Conservation (phyloP, 1,140 invertebrate genomes). For the Dolichoris vasculosae region DNA sequence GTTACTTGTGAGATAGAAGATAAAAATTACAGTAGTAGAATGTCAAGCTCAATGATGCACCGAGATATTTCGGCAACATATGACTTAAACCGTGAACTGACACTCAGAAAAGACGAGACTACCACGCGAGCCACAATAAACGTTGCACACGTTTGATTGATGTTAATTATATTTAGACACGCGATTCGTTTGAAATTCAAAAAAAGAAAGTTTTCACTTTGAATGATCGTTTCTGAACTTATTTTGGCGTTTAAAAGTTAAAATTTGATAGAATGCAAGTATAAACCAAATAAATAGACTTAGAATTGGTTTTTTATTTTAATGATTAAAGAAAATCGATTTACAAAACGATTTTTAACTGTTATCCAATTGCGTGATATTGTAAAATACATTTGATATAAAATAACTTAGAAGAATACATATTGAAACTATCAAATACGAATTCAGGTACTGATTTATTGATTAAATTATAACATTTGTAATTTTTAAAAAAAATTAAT, state of each 20-base stretch:
- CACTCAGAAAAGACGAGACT: slow-evolving; percentile 25
- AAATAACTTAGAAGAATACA: background rate
- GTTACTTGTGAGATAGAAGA: background rate
- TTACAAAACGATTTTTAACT: background rate
- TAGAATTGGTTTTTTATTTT: background rate
- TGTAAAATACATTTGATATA: background rate
- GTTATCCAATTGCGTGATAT: background rate
- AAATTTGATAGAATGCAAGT: background rate
- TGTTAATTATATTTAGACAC: slow-evolving; percentile 47
- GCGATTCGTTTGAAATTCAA: slow-evolving; percentile 26
- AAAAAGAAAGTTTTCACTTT: background rate
- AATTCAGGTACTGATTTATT: no score
- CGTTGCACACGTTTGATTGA: slow-evolving; percentile 41
- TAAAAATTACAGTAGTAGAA: background rate
- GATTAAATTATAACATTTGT: no score
- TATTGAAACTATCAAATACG: no score
- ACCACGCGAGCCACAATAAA: slow-evolving; percentile 33
- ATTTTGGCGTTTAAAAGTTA: background rate
- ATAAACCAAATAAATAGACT: background rate
- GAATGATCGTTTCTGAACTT: slow-evolving; percentile 17
- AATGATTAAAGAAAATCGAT: background rate
- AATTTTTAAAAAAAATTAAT: no score
- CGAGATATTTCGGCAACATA: background rate
- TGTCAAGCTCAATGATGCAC: background rate
- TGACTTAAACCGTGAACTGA: background rate